Evolutionary conservation across 2,113 vertebrate genomes (phyloP), one percentile per base, ranked within the genome.

Genomic region (Mohoua ochrocephala): DNA sequence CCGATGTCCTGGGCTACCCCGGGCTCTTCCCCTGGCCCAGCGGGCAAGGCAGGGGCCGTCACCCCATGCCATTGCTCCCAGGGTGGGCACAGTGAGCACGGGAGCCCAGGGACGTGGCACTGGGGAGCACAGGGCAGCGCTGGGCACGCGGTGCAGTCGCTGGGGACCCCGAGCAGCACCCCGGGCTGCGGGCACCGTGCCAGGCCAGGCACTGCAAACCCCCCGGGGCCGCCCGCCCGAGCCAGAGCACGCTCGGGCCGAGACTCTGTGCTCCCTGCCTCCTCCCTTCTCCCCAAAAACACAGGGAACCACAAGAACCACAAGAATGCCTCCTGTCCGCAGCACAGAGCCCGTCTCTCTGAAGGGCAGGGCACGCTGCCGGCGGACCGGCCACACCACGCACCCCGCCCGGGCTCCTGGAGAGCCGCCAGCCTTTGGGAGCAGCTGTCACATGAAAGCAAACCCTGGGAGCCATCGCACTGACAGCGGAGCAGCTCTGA

Each of bases 401-500:
- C 49, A 67, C 47, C 69, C 39, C 5, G 52, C 82, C 79, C 35
- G 19, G 22, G 42, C 78, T 31, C 77, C 93, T 95, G 96, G 95
- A 89, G 79, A 75, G 67, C 71, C 3, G 94, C 93, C 95, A 96
- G 93, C 86, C 74, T 39, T 19, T 11, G 17, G 61, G 24, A 96
- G 92, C 96, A 94, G 96, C 96, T 95, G 97, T 87, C 94, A 93
- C 93, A 96, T 77, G 10, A 96, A 96, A 96, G 94, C 89, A 88
- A 91, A 70, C 95, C 17, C n/a, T 44, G 84, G 42, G 61, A 96
- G 83, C 93, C 90, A 75, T 33, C 16, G 39, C 80, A 44, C 83
- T 83, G 68, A 49, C 83, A 79, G 90, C 73, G 18, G 70, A 73
- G 89, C 60, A 28, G 92, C 94, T 89, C 56, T 39, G 84, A 77